phyloP scores from a whole-genome alignment of 2,888 invertebrate species.

The Oxystoma pomonae region DNA sequence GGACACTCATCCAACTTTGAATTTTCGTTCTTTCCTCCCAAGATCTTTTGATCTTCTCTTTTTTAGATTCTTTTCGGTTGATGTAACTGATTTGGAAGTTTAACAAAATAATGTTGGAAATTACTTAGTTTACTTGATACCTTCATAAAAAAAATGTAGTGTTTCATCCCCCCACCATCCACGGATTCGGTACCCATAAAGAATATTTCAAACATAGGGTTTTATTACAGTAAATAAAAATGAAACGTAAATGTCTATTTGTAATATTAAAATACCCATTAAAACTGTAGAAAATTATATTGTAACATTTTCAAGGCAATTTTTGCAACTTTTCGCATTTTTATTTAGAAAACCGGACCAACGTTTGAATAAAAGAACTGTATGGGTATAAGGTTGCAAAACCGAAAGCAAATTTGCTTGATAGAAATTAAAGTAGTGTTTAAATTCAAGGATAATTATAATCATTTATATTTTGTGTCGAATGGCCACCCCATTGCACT shows the following conservation, averaged over 20 bases:
- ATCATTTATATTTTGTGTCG: background rate
- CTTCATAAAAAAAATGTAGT: background rate
- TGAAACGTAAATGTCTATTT: background rate
- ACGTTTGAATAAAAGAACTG: background rate
- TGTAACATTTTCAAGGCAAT: background rate
- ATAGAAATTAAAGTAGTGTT: background rate
- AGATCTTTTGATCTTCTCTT: too few species aligned
- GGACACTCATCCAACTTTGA: too few species aligned
- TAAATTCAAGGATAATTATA: background rate
- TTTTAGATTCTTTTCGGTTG: too few species aligned
- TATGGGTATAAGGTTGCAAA: background rate
- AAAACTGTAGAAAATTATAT: too few species aligned
- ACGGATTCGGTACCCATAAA: background rate
- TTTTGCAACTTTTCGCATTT: background rate
- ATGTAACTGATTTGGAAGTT: too few species aligned
- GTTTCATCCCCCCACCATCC: background rate
- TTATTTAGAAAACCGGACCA: background rate
- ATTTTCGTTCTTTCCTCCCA: too few species aligned
- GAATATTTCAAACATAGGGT: background rate
- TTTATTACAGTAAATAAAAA: background rate
- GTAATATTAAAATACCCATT: background rate
- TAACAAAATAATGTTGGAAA: too few species aligned
- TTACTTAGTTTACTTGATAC: too few species aligned
- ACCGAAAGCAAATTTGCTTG: background rate
- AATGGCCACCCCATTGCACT: background rate